Percentiles rank a stretch among this genome's conserved stretches.
phyloP scores from a whole-genome alignment of 2,888 invertebrate species.

The Tenthredo amoena region DNA sequence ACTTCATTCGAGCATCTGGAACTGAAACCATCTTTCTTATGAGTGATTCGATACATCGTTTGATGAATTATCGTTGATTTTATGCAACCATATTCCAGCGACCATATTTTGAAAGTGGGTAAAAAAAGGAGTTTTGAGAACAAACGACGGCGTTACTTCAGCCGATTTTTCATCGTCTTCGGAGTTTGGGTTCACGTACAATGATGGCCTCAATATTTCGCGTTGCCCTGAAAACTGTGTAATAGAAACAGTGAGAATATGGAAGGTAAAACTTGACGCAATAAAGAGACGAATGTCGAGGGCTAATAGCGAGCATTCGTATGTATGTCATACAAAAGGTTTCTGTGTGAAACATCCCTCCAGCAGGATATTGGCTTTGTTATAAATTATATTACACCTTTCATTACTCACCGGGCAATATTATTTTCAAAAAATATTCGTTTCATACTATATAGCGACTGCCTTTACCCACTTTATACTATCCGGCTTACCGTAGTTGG shows the following conservation, averaged over 20 bases:
- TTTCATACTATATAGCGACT: not conserved
- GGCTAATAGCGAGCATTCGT: not conserved
- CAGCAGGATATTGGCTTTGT: conserved; percentile 29
- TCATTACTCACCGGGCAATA: conserved; percentile 16
- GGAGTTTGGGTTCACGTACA: not conserved
- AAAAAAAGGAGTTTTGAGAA: not conserved
- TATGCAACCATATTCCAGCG: not conserved
- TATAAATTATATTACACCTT: conserved; percentile 36
- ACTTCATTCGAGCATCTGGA: not conserved
- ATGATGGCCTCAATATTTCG: not conserved
- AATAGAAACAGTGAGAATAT: conserved; percentile 24
- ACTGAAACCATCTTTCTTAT: not conserved
- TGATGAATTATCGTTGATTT: not conserved
- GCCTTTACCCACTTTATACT: conserved; percentile 9
- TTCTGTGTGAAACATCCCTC: not conserved
- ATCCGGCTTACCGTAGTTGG: conserved; percentile 21
- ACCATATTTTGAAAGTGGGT: not conserved
- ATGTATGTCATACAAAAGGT: not conserved
- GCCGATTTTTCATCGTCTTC: conserved; percentile 23
- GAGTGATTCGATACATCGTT: not conserved
- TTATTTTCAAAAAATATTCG: not conserved
- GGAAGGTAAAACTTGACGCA: not conserved
- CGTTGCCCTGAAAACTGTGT: not conserved
- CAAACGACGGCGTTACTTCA: not conserved
- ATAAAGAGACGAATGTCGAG: conserved; percentile 32